Conservation (phyloP, 2,113 vertebrate genomes). For the Taxidea taxus region DNA sequence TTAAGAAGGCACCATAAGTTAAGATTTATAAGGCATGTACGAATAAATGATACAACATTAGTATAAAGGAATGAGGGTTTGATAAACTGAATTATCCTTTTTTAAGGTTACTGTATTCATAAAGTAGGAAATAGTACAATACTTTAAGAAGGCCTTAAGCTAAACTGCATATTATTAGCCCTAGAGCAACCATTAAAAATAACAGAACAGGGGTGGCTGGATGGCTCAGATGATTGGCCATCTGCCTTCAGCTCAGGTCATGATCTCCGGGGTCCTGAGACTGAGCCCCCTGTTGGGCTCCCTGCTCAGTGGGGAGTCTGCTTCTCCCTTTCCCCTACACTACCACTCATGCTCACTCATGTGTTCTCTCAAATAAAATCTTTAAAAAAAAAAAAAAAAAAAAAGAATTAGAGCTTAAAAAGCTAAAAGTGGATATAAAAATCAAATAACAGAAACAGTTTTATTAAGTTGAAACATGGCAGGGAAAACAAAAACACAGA, state of each 20-base stretch:
- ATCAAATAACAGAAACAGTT: neutral
- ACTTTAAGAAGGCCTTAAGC: neutral
- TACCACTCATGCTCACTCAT: neutral
- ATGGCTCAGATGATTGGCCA: neutral
- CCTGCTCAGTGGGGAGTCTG: neutral
- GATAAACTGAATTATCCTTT: neutral
- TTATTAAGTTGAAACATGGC: neutral
- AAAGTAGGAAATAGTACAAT: neutral
- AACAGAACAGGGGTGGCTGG: neutral
- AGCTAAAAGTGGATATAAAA: neutral
- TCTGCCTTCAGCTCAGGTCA: neutral
- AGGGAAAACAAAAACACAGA: neutral
- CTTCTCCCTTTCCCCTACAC: neutral
- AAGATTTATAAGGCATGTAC: neutral
- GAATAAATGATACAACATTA: neutral
- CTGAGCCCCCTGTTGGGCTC: neutral
- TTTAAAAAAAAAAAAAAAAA: neutral
- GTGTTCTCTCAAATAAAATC: neutral
- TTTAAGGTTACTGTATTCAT: neutral
- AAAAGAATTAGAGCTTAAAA: neutral
- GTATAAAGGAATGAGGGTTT: neutral
- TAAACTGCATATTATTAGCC: neutral
- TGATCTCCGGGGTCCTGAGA: neutral
- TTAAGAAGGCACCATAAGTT: neutral
- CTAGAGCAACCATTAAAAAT: neutral